phyloP scores from a whole-genome alignment of 2,113 vertebrate genomes.

The Lepisosteus osseus region DNA sequence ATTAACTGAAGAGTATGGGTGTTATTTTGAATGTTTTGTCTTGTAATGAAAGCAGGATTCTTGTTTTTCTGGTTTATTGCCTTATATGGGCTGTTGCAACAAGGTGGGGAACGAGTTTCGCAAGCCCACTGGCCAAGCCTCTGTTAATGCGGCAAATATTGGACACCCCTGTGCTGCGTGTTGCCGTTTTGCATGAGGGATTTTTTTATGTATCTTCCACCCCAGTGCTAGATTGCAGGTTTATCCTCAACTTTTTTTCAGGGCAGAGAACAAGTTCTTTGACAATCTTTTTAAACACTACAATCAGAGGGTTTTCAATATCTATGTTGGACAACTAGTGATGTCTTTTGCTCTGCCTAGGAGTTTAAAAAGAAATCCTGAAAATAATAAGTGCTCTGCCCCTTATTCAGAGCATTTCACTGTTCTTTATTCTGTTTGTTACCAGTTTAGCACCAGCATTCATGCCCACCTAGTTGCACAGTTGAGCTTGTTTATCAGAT shows the following conservation, averaged over 20 bases:
- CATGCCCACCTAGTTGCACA: too few relatives aligned
- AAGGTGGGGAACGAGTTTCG: conserved; percentile 64
- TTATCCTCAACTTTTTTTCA: too few relatives aligned
- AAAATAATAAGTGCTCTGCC: too few relatives aligned
- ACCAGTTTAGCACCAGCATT: background rate
- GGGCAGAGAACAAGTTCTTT: too few relatives aligned
- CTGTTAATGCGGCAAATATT: conserved; percentile 40
- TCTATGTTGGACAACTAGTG: too few relatives aligned
- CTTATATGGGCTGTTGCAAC: conserved; percentile 64
- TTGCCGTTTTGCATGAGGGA: conserved; percentile 17
- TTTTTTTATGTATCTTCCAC: conserved; percentile 16
- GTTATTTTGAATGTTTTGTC: conserved; percentile 20
- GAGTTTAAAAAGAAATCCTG: too few relatives aligned
- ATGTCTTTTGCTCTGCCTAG: too few relatives aligned
- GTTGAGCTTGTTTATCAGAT: conserved; percentile 32
- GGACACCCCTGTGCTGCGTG: conserved; percentile 44
- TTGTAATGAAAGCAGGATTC: conserved; percentile 19
- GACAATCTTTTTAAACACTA: too few relatives aligned
- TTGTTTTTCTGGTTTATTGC: conserved; percentile 58
- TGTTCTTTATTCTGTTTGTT: conserved; percentile 15
- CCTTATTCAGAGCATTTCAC: too few relatives aligned
- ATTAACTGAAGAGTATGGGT: background rate
- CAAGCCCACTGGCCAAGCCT: conserved; percentile 63
- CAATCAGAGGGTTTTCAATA: too few relatives aligned
- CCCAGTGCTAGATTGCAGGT: conserved; percentile 6